These are phyloP conservation scores for Sthenelais limicola DNA, from an alignment of 2,888 invertebrate species.

Conservation along the genomic window DNA sequence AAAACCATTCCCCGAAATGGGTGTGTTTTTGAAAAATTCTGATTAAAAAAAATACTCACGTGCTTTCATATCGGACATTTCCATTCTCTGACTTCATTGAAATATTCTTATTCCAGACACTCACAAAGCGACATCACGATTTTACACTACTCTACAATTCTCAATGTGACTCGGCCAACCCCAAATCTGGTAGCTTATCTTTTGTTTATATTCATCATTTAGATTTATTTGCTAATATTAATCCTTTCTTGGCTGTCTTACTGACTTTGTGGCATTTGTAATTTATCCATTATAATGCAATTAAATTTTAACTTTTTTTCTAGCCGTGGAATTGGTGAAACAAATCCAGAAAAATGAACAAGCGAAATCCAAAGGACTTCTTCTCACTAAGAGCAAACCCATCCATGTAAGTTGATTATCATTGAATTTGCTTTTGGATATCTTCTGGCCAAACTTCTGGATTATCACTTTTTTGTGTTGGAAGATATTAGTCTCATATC, in stretches of 20 bases:
- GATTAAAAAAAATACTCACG: no score
- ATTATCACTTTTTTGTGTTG: neutral
- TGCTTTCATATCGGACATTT: no score
- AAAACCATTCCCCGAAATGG: no score
- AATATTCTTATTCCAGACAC: constrained; percentile 49
- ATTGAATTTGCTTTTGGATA: no score
- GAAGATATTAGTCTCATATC: neutral
- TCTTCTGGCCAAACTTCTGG: neutral
- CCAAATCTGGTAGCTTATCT: constrained; percentile 57
- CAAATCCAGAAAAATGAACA: constrained; percentile 13
- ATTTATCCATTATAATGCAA: neutral
- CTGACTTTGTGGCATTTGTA: neutral
- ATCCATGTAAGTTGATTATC: no score
- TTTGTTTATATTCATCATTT: no score
- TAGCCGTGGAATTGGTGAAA: constrained; percentile 11
- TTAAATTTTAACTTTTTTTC: constrained; percentile 1
- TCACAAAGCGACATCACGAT: constrained; percentile 59
- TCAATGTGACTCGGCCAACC: constrained; percentile 74
- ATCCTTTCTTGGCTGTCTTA: neutral
- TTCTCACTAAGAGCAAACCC: neutral
- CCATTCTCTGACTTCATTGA: no score
- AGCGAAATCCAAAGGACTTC: constrained; percentile 6
- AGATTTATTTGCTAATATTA: neutral
- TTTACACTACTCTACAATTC: constrained; percentile 59
- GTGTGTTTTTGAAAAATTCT: no score